Base-by-base conservation (phyloP, 2,888 invertebrate genomes). In the Liodrosophila aerea region DNA sequence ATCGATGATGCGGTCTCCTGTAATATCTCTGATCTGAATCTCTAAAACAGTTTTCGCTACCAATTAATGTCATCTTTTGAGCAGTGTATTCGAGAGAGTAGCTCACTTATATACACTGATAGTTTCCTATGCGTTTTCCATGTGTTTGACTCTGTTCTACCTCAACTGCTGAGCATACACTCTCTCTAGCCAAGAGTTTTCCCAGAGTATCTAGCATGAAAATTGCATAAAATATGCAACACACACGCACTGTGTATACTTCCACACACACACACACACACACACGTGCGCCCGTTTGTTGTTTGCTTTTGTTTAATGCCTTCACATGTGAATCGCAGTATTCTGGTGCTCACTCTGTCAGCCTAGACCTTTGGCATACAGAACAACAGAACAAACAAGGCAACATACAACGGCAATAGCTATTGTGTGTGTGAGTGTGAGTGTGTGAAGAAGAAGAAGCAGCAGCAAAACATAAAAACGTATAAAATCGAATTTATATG, bases 401-500 rank as follows among this genome's bases (percentile, higher is more conserved):
- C 51, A 69, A 75, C n/a, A n/a, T n/a, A 75, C 68, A 75, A 60
- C 36, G 56, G 56, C 51, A 57, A 53, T 15, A 45, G 22, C 16
- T 39, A 11, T 15, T 41, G 29, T 41, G 29, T 41, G 4, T 31
- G 29, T 30, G 30, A 13, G 37, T 15, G 1, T 8, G 7, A 18
- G 49, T 33, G 37, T 43, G 45, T 39, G 44, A 59, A 46, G 29
- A 34, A 33, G 49, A 46, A 46, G 27, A 45, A 15, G 51, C 53
- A 66, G 37, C 63, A 71, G 67, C 71, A 82, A 78, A 81, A 82
- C 82, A 78, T 74, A 65, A 70, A 22, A 81, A 81, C 75, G 78
- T 77, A 78, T 77, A 80, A 74, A 80, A 80, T 83, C 80, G 83
- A 83, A 80, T 80, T 80, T 83, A 83, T 80, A 80, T 80, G 74